Evolutionary conservation across 2,113 vertebrate genomes (phyloP).

Genomic region (Motacilla tschutschensis): DNA sequence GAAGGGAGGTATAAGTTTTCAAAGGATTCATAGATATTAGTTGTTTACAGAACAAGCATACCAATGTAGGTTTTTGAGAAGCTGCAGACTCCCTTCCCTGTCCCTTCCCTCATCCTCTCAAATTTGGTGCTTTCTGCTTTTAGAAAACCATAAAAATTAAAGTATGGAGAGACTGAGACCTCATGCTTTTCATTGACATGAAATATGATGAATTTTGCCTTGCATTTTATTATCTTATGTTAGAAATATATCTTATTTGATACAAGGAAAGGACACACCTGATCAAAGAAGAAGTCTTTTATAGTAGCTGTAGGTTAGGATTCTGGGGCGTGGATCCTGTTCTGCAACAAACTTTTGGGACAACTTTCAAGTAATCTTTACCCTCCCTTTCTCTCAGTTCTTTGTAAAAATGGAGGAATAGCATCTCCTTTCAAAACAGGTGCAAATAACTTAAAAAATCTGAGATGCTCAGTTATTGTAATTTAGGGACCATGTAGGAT

Average conservation of each 20-base stretch:
- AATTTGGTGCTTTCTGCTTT: not conserved
- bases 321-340: not conserved
- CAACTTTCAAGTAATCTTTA: not conserved
- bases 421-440: not conserved
- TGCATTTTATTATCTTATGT: not conserved
- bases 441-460: not conserved
- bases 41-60: not conserved
- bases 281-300: not conserved
- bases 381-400: not conserved
- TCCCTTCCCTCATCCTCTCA: not conserved
- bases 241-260: not conserved
- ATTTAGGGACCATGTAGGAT: not conserved
- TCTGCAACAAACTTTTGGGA: not conserved
- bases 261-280: not conserved
- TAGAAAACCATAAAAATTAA: not conserved
- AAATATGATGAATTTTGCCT: not conserved
- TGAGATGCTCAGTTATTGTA: not conserved
- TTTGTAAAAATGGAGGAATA: not conserved
- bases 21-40: not conserved
- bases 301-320: not conserved
- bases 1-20: not conserved
- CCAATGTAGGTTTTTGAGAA: not conserved
- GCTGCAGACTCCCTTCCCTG: not conserved
- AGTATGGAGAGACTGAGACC: not conserved
- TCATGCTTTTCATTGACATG: not conserved